Evolutionary conservation across 2,113 vertebrate species (phyloP).

Genomic region (Chionomys nivalis): DNA sequence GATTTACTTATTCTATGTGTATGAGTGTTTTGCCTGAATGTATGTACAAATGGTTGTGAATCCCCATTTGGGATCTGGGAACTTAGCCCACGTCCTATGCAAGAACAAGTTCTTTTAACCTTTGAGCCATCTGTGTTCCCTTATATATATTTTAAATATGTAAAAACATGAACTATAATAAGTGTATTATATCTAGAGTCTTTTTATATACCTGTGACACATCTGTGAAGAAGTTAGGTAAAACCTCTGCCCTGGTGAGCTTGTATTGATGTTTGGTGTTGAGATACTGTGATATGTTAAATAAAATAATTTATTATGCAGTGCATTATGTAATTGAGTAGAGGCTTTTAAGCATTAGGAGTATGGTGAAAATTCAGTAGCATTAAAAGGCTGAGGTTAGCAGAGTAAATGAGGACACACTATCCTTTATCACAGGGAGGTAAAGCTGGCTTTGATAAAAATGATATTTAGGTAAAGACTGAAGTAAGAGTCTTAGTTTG

Average conservation of each 20-base stretch:
- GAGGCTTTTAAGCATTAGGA: neutral
- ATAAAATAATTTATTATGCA: neutral
- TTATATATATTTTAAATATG: neutral
- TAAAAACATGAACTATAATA: neutral
- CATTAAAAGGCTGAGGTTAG: neutral
- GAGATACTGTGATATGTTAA: neutral
- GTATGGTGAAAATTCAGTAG: neutral
- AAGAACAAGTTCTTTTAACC: neutral
- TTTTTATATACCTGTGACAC: neutral
- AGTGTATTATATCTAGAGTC: neutral
- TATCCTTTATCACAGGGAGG: neutral
- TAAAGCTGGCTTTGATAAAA: neutral
- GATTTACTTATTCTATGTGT: neutral
- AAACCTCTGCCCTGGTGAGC: neutral
- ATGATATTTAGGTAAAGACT: neutral
- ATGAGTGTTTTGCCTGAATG: neutral
- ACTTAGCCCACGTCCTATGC: neutral
- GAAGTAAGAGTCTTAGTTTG: neutral
- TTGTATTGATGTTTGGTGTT: neutral
- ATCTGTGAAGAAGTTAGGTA: neutral
- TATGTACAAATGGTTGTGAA: neutral
- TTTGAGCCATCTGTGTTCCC: neutral
- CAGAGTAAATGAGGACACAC: neutral
- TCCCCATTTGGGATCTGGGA: neutral
- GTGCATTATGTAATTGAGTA: neutral